Evolutionary conservation across 2,888 invertebrate species (phyloP).

Genomic region (Ophion ventricosus): DNA sequence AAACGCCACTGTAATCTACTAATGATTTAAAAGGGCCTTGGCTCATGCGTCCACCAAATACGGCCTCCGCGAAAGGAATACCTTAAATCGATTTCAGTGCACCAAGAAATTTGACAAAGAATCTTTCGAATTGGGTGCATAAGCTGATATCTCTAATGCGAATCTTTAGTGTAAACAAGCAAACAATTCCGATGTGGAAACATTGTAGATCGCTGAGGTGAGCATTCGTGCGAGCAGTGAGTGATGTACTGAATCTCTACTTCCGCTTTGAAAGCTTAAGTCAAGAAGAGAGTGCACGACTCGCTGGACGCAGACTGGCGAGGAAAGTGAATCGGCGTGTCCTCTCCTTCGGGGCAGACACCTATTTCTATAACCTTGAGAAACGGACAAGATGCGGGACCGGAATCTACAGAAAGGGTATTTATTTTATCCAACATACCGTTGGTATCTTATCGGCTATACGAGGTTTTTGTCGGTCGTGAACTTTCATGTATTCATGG

Average conservation of each 20-base stretch:
- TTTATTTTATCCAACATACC: not conserved
- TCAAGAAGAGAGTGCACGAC: conserved; percentile 51
- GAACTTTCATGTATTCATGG: conserved; percentile 61
- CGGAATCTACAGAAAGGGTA: conserved; percentile 55
- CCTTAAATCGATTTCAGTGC: no score
- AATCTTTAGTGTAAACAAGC: not conserved
- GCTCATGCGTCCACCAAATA: no score
- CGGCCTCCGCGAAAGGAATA: no score
- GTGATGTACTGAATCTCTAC: conserved; percentile 55
- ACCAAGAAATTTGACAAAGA: no score
- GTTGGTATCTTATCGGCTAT: conserved; percentile 49
- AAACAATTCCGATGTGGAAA: not conserved
- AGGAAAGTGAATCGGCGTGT: conserved; percentile 78
- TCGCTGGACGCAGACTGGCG: conserved; percentile 42
- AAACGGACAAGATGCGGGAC: conserved; percentile 33
- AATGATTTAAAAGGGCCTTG: no score
- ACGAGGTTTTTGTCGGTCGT: conserved; percentile 42
- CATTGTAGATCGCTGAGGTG: not conserved
- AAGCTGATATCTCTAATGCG: no score
- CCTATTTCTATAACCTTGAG: conserved; percentile 68
- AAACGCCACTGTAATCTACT: no score
- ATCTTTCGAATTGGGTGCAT: no score
- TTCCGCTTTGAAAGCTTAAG: conserved; percentile 56
- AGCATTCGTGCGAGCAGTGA: conserved; percentile 45
- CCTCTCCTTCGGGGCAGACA: conserved; percentile 59